Conservation (phyloP, 2,113 vertebrate genomes). For the Ia io region DNA sequence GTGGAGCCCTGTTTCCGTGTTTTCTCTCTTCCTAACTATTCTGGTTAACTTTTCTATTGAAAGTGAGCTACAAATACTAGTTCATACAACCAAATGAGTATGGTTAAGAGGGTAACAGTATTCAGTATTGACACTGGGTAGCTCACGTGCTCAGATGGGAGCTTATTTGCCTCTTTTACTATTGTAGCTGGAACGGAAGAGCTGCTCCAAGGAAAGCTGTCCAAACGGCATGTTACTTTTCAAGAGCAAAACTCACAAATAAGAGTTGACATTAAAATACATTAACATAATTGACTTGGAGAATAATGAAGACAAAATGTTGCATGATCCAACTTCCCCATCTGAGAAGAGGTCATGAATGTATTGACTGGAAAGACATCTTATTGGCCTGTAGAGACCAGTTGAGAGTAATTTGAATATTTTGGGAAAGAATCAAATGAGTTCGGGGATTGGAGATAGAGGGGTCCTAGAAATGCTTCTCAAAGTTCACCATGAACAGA, state of each 20-base stretch:
- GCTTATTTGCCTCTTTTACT: neutral
- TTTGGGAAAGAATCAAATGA: neutral
- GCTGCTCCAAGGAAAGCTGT: neutral
- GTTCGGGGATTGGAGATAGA: neutral
- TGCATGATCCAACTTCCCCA: neutral
- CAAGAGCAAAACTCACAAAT: neutral
- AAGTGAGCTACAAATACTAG: neutral
- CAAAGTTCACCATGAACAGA: neutral
- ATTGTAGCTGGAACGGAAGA: neutral
- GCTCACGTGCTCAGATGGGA: neutral
- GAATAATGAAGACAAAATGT: neutral
- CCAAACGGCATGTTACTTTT: neutral
- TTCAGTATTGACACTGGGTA: neutral
- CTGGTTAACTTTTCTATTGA: neutral
- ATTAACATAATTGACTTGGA: neutral
- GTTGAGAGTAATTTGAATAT: neutral
- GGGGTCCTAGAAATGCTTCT: neutral
- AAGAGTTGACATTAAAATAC: neutral
- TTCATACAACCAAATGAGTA: neutral
- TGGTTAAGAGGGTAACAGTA: neutral
- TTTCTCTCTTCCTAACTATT: neutral
- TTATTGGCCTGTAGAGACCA: accelerated
- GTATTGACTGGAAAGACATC: accelerated
- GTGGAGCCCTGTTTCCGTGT: neutral
- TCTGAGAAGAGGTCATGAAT: neutral